Base-by-base conservation (phyloP, 2,888 invertebrate genomes). In the Tolmerus cingulatus region DNA sequence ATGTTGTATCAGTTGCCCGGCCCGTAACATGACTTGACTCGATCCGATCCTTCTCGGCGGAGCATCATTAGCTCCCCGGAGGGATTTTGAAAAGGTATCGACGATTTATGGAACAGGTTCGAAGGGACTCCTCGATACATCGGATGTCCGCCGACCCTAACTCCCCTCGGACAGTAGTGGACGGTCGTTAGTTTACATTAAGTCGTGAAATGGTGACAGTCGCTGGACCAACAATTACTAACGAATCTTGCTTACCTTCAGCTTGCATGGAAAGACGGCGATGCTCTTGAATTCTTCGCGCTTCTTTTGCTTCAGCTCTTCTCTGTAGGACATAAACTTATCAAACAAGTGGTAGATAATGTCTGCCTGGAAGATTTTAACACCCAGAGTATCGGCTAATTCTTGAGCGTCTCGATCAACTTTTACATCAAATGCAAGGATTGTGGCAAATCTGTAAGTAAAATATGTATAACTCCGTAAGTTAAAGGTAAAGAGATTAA, bases 331-430 rank as follows among this genome's bases (percentile, higher is more conserved):
- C 90, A 95, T 98, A 94, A 99, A 99, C 92, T 97, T 97, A 93
- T 99, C 99, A 93, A 99, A 99, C 91, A 99, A 94, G 93, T 99
- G 99, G 93, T 99, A 99, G 91, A 99, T 99, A 92, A 99, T 99
- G 93, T 99, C 99, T 8, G 99, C 99, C 89, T 97, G 95, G 95
- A 99, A 99, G 92, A 99, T 98, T 93, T 96, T 97, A 86, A 99
- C 98, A 87, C 97, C 97, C 88, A 98, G 93, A 87, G 95, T 95
- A 92, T 99, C 99, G 0, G 99, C 99, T 93, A 99, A 93, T 91
- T 99, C 98, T 93, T 99, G 99, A 1, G 99, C 99, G 92, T 99
- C 99, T 88, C 97, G 95, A 92, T 99, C 99, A 87, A 99, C 95
- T 94, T 98, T 98, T 27, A 99, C 99, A 93, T 99, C 99, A 92